Conservation (phyloP, 2,888 invertebrate species). For the Ophraella communa region DNA sequence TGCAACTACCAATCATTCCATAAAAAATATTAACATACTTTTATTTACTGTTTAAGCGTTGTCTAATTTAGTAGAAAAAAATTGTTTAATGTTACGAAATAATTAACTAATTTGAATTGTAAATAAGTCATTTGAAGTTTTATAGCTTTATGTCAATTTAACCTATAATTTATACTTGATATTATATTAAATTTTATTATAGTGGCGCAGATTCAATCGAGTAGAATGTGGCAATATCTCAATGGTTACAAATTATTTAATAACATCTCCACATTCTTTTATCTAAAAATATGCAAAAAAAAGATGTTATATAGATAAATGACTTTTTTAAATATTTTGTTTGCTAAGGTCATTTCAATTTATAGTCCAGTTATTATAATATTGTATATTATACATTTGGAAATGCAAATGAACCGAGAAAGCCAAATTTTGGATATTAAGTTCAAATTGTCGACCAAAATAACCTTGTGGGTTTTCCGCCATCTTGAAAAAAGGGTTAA, state of each 20-base stretch:
- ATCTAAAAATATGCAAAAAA: background rate
- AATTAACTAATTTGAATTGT: constrained; percentile 23
- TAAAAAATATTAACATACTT: constrained; percentile 10
- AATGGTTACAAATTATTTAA: background rate
- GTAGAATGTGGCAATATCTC: background rate
- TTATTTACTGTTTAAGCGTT: constrained; percentile 5
- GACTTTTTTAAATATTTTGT: too few relatives aligned
- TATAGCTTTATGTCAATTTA: constrained; percentile 1
- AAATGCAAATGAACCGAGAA: too few relatives aligned
- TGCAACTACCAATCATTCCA: constrained; percentile 10
- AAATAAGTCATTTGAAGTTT: constrained; percentile 15
- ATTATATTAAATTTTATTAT: constrained; percentile 3
- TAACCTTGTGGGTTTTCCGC: too few relatives aligned
- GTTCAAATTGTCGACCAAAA: too few relatives aligned
- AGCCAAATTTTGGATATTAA: too few relatives aligned
- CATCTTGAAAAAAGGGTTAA: too few relatives aligned
- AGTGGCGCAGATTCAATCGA: background rate
- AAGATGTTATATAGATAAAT: too few relatives aligned
- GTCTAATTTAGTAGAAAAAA: constrained; percentile 14
- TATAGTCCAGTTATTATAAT: too few relatives aligned
- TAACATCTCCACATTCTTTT: background rate
- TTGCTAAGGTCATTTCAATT: too few relatives aligned
- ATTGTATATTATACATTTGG: too few relatives aligned
- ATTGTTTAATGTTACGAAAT: constrained; percentile 12
- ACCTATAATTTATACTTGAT: constrained; percentile 5